Evolutionary conservation across 2,888 invertebrate genomes (phyloP).

Genomic region (Aspidiotus destructor): DNA sequence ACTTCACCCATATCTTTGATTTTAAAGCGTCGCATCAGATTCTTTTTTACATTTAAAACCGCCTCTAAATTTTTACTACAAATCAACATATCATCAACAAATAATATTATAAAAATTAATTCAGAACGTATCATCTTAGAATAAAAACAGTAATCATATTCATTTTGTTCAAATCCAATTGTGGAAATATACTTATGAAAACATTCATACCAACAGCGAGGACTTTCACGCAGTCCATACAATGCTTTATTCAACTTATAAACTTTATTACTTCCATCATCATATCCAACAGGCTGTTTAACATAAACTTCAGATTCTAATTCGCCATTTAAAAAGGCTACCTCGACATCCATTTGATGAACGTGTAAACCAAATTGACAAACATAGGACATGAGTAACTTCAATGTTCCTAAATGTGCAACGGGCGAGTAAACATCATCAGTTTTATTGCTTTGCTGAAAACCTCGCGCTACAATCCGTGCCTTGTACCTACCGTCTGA

Average conservation of each 20-base stretch:
- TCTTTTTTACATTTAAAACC: conserved; percentile 3
- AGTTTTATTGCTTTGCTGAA: conserved; percentile 20
- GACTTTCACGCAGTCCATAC: conserved; percentile 34
- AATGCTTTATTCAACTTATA: conserved; percentile 33
- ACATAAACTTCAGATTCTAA: conserved; percentile 38
- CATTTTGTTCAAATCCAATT: conserved; percentile 31
- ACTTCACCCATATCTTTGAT: conserved; percentile 18
- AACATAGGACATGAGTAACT: conserved; percentile 37
- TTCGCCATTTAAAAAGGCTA: conserved; percentile 39
- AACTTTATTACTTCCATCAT: conserved; percentile 22
- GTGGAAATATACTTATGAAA: conserved; percentile 11
- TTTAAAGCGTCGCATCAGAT: conserved; percentile 7
- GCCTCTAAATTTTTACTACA: conserved; percentile 5
- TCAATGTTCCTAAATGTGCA: conserved; percentile 36
- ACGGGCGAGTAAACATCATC: conserved; percentile 38
- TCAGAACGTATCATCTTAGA: background rate
- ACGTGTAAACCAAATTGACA: conserved; percentile 37
- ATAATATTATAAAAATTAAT: conserved; percentile 18
- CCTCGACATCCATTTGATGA: conserved; percentile 38
- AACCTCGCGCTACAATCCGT: conserved; percentile 38
- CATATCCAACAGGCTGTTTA: conserved; percentile 33
- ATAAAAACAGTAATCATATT: conserved; percentile 11
- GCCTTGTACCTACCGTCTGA: conserved; percentile 35
- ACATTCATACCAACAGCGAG: conserved; percentile 31
- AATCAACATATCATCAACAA: conserved; percentile 31